These are phyloP conservation scores for Thalpophila matura DNA, from an alignment of 2,888 invertebrate species.

Conservation along the genomic window DNA sequence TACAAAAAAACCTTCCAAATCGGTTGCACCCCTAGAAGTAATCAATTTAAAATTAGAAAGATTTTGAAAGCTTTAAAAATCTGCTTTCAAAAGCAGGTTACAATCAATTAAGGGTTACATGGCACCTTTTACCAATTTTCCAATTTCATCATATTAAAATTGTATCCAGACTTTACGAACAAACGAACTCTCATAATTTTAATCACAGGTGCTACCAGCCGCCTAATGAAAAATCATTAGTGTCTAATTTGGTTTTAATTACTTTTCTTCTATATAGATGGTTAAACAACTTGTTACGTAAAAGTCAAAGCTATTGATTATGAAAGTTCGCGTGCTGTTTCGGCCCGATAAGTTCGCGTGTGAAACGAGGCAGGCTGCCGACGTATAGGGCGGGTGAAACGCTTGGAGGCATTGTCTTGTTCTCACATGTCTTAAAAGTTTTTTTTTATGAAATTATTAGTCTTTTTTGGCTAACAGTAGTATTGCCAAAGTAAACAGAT, in stretches of 20 bases:
- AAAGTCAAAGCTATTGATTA: slow-evolving; percentile 64
- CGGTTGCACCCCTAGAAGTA: too few relatives aligned
- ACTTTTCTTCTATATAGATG: slow-evolving; percentile 14
- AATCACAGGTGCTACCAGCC: slow-evolving; percentile 17
- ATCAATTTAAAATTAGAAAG: too few relatives aligned
- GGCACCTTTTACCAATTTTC: slow-evolving; percentile 12
- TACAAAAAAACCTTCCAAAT: too few relatives aligned
- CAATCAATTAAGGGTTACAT: too few relatives aligned
- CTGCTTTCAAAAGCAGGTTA: too few relatives aligned
- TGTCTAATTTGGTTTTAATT: slow-evolving; percentile 25
- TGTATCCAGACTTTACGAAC: not conserved
- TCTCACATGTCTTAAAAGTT: too few relatives aligned
- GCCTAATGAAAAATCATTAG: slow-evolving; percentile 39
- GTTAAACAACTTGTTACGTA: slow-evolving; percentile 15
- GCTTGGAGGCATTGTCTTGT: not conserved
- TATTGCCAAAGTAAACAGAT: too few relatives aligned
- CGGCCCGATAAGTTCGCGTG: slow-evolving; percentile 55
- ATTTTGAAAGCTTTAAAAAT: too few relatives aligned
- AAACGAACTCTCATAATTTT: slow-evolving; percentile 27
- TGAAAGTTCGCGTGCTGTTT: slow-evolving; percentile 58
- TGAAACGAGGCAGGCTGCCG: slow-evolving; percentile 34
- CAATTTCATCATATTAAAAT: slow-evolving; percentile 34
- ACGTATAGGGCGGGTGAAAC: slow-evolving; percentile 11
- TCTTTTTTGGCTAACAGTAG: too few relatives aligned
- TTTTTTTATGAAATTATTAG: too few relatives aligned